A percentile compares a stretch with the other conserved stretches of the same genome.
Evolutionary conservation across 2,888 invertebrate species (phyloP).

Genomic region (Fragum whitleyi): DNA sequence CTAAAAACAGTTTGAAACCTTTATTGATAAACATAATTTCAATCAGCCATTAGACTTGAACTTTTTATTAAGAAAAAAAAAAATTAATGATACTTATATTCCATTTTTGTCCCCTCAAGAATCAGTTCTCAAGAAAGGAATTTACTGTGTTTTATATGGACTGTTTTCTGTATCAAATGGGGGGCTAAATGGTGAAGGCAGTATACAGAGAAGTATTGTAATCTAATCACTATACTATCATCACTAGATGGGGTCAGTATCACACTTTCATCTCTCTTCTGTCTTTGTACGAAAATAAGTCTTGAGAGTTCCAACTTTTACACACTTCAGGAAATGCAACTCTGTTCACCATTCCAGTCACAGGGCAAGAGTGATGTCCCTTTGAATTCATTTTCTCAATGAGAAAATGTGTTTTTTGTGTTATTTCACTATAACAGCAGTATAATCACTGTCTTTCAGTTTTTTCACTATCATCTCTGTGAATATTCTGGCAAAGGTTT

Average conservation of each 20-base stretch:
- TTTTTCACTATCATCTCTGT: constrained; percentile 73
- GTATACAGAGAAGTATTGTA: too few species aligned
- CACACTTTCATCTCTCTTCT: constrained; percentile 9
- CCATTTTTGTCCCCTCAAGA: too few species aligned
- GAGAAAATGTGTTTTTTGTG: constrained; percentile 3
- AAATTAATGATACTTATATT: too few species aligned
- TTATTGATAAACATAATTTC: too few species aligned
- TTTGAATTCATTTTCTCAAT: not conserved
- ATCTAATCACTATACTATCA: too few species aligned
- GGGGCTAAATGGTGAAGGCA: too few species aligned
- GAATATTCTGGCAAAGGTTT: constrained; percentile 82
- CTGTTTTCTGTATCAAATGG: too few species aligned
- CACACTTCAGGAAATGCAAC: constrained; percentile 16
- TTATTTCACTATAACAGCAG: constrained; percentile 23
- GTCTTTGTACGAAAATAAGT: not conserved
- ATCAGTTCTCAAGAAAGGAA: too few species aligned
- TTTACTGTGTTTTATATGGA: too few species aligned
- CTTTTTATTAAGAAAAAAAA: too few species aligned
- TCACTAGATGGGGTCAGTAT: not conserved
- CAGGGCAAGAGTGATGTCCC: constrained; percentile 26
- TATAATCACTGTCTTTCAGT: constrained; percentile 5
- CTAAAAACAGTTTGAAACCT: too few species aligned
- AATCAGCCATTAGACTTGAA: too few species aligned
- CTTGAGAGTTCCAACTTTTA: constrained; percentile 2
- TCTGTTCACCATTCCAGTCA: not conserved